Conservation (phyloP, 2,797 vertebrate genomes). For the Xenopus petersii region DNA sequence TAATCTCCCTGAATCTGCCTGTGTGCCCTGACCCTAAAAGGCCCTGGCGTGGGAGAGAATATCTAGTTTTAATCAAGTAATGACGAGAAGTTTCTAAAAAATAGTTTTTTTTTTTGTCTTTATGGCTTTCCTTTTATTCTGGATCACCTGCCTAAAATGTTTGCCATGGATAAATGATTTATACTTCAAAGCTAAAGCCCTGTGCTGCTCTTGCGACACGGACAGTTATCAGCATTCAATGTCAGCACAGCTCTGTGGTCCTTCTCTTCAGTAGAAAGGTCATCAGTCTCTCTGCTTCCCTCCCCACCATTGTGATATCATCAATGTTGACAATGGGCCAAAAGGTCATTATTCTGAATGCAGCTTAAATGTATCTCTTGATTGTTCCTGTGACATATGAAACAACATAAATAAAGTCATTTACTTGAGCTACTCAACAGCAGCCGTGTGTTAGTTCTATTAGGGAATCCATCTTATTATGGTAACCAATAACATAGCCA, state of each 20-base stretch:
- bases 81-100: too few relatives aligned
- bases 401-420: not conserved
- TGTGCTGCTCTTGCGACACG: constrained; percentile 19
- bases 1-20: too few relatives aligned
- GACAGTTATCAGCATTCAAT: constrained; percentile 1
- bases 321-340: not conserved
- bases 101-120: not conserved
- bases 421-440: too few relatives aligned
- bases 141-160: not conserved
- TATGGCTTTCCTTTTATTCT: not conserved
- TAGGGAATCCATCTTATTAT: too few relatives aligned
- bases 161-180: constrained; percentile 27
- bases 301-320: constrained; percentile 9
- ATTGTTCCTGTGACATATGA: not conserved
- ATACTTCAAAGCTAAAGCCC: constrained; percentile 38
- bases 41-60: too few relatives aligned
- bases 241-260: constrained; percentile 17
- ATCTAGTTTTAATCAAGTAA: too few relatives aligned
- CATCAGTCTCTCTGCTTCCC: not conserved
- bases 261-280: constrained; percentile 31
- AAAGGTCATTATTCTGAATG: constrained; percentile 3
- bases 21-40: too few relatives aligned
- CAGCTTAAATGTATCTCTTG: constrained; percentile 1
- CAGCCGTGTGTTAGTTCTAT: too few relatives aligned
- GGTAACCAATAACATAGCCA: too few relatives aligned